phyloP scores from a whole-genome alignment of 2,888 invertebrate genomes.

The Branchinecta sandiegonensis region DNA sequence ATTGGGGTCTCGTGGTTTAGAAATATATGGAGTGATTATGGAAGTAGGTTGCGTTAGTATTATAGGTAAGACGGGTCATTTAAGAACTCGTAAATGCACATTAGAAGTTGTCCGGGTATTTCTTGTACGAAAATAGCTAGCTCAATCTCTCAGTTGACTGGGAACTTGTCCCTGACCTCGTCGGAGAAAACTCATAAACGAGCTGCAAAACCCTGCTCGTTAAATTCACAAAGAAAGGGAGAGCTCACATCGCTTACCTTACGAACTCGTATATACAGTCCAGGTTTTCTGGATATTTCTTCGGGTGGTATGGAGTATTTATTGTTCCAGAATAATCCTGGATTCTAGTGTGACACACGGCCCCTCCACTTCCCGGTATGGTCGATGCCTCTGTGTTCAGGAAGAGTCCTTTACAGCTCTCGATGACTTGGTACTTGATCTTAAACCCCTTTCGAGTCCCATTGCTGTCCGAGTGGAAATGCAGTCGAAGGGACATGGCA shows the following conservation, averaged over 20 bases:
- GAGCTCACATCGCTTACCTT: slow-evolving; percentile 27
- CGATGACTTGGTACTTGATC: slow-evolving; percentile 29
- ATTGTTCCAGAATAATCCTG: slow-evolving; percentile 31
- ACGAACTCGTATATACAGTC: slow-evolving; percentile 33
- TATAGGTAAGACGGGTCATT: no score
- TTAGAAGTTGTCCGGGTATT: no score
- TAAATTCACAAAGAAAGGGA: no score
- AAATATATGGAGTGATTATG: no score
- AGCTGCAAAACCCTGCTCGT: no score
- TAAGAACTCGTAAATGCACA: no score
- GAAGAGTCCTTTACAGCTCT: slow-evolving; percentile 29
- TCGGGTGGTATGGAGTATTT: slow-evolving; percentile 31
- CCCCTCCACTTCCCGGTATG: slow-evolving; percentile 30
- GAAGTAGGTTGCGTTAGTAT: no score
- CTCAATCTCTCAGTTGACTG: no score
- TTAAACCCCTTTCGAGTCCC: slow-evolving; percentile 28
- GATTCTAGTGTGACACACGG: slow-evolving; percentile 31
- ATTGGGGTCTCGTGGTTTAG: no score
- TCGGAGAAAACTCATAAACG: no score
- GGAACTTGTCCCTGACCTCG: no score
- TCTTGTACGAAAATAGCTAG: no score
- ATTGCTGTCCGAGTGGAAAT: slow-evolving; percentile 29
- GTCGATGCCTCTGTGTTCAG: slow-evolving; percentile 29
- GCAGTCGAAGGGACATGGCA: slow-evolving; percentile 30
- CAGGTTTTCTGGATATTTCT: slow-evolving; percentile 30